Evolutionary conservation across 2,888 invertebrate genomes (phyloP), one percentile per base, ranked within the genome.

Genomic region (Melolontha melolontha): DNA sequence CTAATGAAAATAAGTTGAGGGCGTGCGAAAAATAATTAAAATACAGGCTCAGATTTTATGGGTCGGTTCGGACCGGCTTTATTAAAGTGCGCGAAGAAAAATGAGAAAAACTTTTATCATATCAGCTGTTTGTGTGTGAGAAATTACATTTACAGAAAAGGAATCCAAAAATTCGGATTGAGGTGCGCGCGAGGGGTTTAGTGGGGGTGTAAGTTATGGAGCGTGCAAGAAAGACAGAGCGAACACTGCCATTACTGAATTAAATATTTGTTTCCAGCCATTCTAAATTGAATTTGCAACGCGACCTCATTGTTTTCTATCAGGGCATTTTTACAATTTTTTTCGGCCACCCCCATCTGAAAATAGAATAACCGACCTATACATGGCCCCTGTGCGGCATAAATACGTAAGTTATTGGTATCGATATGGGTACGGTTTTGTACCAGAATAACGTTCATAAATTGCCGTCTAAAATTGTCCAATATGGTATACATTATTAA

Each of bases 41-140:
- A 78, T 78, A 78, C 77, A 76, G 77, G 74, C 76, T 73, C 52
- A 77, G 79, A 77, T 79, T 79, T 79, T 79, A 79, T 78, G 78
- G 77, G 34, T 34, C 34, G 34, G 34, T 2, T 34, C 34, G 76
- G 12, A 27, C 72, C 74, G 71, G 74, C 76, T 77, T 78, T 78
- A 78, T 78, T 77, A 77, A 77, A 79, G 75, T 75, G 74, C 75
- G 75, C 74, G 75, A 79, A 79, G 79, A 80, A 79, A 79, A 79
- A 80, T 79, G 79, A 77, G 78, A 73, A 78, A 79, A 79, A 79
- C 77, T 79, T 79, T 79, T 78, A 78, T 79, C 78, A 78, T 79
- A 79, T 79, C 79, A 77, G 74, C 74, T 74, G 73, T 75, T 76
- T 76, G 75, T 75, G 42, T 57, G 77, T 78, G 77, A 79, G 78